phyloP scores from a whole-genome alignment of 2,113 vertebrate genomes.

The Apus apus region DNA sequence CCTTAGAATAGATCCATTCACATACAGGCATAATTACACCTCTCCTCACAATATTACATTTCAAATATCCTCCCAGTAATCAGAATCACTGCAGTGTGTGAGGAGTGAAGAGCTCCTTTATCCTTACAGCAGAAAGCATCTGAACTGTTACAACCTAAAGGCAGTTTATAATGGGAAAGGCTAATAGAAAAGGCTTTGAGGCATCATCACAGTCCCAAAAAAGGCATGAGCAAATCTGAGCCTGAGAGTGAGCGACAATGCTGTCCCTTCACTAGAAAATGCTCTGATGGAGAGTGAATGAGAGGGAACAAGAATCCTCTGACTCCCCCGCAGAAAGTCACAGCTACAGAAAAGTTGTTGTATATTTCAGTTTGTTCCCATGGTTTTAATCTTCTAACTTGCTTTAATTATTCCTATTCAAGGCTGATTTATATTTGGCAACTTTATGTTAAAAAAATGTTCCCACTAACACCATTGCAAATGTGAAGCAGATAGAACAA shows the following conservation, averaged over 20 bases:
- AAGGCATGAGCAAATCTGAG: conserved; percentile 33
- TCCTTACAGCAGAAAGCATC: conserved; percentile 40
- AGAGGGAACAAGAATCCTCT: neutral
- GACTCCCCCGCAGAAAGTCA: neutral
- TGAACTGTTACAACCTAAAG: neutral
- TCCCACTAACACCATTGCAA: neutral
- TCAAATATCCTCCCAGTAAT: conserved; percentile 46
- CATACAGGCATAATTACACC: conserved; percentile 48
- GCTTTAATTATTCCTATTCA: neutral
- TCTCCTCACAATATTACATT: conserved; percentile 52
- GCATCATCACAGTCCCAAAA: conserved; percentile 13
- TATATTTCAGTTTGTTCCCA: neutral
- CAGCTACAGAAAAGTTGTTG: neutral
- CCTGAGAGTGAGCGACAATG: neutral
- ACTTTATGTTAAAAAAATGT: neutral
- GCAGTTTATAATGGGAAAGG: conserved; percentile 42
- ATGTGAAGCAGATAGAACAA: neutral
- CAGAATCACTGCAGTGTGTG: conserved; percentile 47
- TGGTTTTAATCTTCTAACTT: conserved; percentile 31
- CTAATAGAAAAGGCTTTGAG: conserved; percentile 61
- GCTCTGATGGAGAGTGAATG: neutral
- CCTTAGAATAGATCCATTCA: conserved; percentile 62
- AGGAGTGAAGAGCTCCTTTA: conserved; percentile 66
- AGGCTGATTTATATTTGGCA: neutral
- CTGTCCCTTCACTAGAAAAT: conserved; percentile 34